Percentiles rank a stretch among this genome's conserved stretches.
phyloP scores from a whole-genome alignment of 2,888 invertebrate species.

The Catotricha subobsoleta region DNA sequence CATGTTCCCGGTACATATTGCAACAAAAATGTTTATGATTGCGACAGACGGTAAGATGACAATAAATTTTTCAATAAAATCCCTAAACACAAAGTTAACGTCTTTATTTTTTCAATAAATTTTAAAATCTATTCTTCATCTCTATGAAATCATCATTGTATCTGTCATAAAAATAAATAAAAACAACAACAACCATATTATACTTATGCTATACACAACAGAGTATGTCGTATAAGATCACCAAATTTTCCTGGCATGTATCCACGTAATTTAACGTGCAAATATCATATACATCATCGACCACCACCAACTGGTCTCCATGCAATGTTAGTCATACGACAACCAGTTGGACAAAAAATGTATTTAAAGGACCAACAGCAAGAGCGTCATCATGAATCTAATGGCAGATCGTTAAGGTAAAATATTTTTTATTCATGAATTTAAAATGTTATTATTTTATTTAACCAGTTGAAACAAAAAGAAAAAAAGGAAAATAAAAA shows the following conservation, averaged over 20 bases:
- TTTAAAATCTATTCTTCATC: not conserved
- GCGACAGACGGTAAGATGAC: slow-evolving; percentile 35
- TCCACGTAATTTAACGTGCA: slow-evolving; percentile 70
- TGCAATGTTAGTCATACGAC: slow-evolving; percentile 55
- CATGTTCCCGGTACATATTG: slow-evolving; percentile 59
- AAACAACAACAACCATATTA: not conserved
- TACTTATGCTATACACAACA: not conserved
- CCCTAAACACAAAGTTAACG: not conserved
- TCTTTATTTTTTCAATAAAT: not conserved
- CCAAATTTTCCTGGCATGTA: slow-evolving; percentile 85
- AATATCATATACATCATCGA: slow-evolving; percentile 41
- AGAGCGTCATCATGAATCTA: slow-evolving; percentile 54
- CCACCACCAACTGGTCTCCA: slow-evolving; percentile 49
- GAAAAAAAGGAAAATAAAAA: not conserved
- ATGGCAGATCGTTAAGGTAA: slow-evolving; percentile 56
- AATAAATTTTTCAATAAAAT: not conserved
- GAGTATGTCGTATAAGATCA: slow-evolving; percentile 57
- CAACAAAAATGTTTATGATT: slow-evolving; percentile 61
- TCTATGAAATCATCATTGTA: too few species aligned
- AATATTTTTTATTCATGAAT: slow-evolving; percentile 16
- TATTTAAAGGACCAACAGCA: slow-evolving; percentile 51
- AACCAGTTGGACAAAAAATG: slow-evolving; percentile 59
- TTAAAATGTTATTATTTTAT: too few species aligned
- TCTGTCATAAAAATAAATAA: too few species aligned
- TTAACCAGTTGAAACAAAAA: not conserved